Base-by-base conservation (phyloP, 2,797 vertebrate genomes). In the Tadarida brasiliensis region DNA sequence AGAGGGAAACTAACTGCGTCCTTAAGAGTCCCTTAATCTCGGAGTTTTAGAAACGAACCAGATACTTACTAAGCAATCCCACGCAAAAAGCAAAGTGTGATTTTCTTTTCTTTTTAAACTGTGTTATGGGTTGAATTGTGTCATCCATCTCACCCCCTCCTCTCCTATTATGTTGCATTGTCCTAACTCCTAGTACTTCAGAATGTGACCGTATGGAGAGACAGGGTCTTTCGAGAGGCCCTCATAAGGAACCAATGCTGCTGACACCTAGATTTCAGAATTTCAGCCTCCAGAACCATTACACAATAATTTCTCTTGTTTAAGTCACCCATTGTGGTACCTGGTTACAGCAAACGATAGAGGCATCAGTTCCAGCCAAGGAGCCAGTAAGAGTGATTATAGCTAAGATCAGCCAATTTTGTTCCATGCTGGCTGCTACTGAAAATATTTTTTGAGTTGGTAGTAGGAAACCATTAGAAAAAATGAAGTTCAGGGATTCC, bases 11-110 rank as follows among this genome's bases (percentile, higher is more conserved):
- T 39, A 76, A 57, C 7, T 33, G 71, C 49, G 88, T 95, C 24
- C 76, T n/a, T 7, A 83, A 61, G 15, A 11, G 73, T 39, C 73
- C 28, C 81, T 83, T 61, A 70, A 67, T 83, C 47, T n/a, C 80
- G 35, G 51, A 76, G 39, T 11, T 59, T 88, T 61, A 87, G 71
- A 67, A 96, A 30, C 61, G 24, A 96, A 74, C 7, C n/a, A 89
- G 80, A 14, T 78, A 73, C 44, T 83, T 74, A 74, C 22, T 59
- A 91, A 90, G 86, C 19, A 92, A 88, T 63, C 7, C 33, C 81
- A 30, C 22, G n/a, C 49, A 70, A 81, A 87, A 71, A 26, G 26
- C 12, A 89, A 86, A 70, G 49, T 49, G 11, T 67, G 11, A 71
- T 54, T 77, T 26, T 8, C 30, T 73, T 68, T 78, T 78, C 56